These are phyloP conservation scores for Antedon mediterranea DNA, from an alignment of 53 echinoderm and acorn worm species.

Conservation along the genomic window DNA sequence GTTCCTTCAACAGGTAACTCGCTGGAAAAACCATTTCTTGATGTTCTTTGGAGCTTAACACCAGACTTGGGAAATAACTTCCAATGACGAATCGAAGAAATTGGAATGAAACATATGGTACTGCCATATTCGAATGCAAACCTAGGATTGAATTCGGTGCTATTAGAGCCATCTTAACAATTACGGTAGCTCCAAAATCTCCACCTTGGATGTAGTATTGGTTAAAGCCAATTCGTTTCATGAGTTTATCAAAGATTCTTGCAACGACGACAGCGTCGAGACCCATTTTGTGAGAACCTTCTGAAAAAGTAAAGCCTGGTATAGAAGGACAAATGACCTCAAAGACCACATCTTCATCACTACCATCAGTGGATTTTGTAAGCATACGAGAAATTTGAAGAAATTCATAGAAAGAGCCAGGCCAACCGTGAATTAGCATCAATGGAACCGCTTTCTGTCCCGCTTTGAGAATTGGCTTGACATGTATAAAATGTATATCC, in stretches of 20 bases:
- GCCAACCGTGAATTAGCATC: conserved; percentile 80
- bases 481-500: conserved; percentile 64
- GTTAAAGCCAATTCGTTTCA: conserved; percentile 60
- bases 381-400: conserved; percentile 69
- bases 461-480: conserved; percentile 38
- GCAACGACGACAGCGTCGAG: conserved; percentile 27
- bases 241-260: conserved; percentile 49
- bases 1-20: background rate
- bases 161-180: conserved; percentile 47
- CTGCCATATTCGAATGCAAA: conserved; percentile 21
- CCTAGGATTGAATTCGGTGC: conserved; percentile 53
- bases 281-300: conserved; percentile 71
- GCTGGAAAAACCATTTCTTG: conserved; percentile 33
- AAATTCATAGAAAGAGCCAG: conserved; percentile 73
- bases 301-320: conserved; percentile 83
- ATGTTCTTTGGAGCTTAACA: conserved; percentile 14
- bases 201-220: conserved; percentile 78
- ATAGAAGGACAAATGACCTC: conserved; percentile 80
- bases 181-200: conserved; percentile 50
- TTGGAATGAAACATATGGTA: background rate
- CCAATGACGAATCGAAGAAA: conserved; percentile 27
- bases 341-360: conserved; percentile 53
- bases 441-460: conserved; percentile 66
- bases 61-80: conserved; percentile 36
- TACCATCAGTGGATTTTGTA: conserved; percentile 47